Conservation (phyloP, 1,140 invertebrate species). For the Bilobella aurantiaca region DNA sequence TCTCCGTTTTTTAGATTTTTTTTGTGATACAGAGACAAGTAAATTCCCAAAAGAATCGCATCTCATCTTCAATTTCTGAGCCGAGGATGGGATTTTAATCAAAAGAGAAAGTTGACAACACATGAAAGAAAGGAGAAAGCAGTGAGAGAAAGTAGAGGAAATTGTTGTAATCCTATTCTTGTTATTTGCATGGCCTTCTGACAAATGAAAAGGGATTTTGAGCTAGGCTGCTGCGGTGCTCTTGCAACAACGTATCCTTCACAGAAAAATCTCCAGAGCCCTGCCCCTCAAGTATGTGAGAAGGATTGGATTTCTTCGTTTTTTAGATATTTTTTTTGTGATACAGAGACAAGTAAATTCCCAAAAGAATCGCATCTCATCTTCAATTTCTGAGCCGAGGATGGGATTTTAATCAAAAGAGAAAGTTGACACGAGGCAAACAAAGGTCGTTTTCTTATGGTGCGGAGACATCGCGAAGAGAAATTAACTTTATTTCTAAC, state of each 20-base stretch:
- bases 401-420: too few species aligned
- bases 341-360: background rate
- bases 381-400: background rate
- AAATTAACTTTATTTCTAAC: too few species aligned
- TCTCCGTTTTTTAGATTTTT: background rate
- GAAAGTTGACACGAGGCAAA: too few species aligned
- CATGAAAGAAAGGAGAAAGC: background rate
- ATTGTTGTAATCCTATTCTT: conserved; percentile 3
- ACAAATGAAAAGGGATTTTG: background rate
- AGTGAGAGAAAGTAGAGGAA: background rate
- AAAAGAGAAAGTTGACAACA: too few species aligned
- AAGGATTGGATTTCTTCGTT: background rate
- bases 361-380: background rate
- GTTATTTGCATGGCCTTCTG: background rate
- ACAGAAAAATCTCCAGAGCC: background rate
- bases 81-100: too few species aligned
- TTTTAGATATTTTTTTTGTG: too few species aligned
- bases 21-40: too few species aligned
- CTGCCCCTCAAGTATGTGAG: background rate
- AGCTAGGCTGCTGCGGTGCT: background rate
- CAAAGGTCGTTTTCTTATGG: too few species aligned
- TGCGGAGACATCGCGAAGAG: too few species aligned
- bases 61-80: background rate
- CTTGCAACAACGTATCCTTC: too few species aligned
- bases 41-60: background rate